Evolutionary conservation across 2,113 vertebrate species (phyloP).

Genomic region (Otis tarda): DNA sequence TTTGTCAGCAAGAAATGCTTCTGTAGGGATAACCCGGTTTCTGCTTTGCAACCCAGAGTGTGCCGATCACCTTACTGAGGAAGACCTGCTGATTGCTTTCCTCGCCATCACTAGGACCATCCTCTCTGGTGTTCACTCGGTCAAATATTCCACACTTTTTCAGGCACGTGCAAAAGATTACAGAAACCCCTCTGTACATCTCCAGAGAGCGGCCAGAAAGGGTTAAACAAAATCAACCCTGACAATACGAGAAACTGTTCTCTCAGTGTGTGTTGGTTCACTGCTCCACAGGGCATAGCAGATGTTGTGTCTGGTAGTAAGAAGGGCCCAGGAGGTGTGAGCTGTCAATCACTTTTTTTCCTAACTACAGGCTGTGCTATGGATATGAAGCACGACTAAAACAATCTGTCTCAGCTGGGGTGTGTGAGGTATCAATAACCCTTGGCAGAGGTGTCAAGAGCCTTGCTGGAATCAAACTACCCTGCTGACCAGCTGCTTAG

Average conservation of each 20-base stretch:
- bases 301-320: conserved; percentile 87
- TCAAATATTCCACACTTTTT: conserved; percentile 17
- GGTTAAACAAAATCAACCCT: conserved; percentile 82
- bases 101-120: accelerated
- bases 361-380: conserved; percentile 79
- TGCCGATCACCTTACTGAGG: neutral
- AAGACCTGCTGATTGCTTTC: accelerated
- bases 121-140: accelerated
- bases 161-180: conserved; percentile 39
- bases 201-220: conserved; percentile 77
- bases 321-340: conserved; percentile 85
- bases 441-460: conserved; percentile 82
- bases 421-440: conserved; percentile 83
- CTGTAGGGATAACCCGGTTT: neutral
- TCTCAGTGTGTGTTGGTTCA: conserved; percentile 83
- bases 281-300: conserved; percentile 86
- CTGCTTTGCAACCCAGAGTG: neutral
- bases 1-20: neutral
- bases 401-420: conserved; percentile 84
- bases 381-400: conserved; percentile 80
- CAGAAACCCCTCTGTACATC: conserved; percentile 57
- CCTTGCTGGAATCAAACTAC: conserved; percentile 79
- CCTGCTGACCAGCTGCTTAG: conserved; percentile 85
- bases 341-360: conserved; percentile 82
- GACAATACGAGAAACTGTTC: conserved; percentile 79